Evolutionary conservation across 2,113 vertebrate genomes (phyloP).

Genomic region (Phrynocephalus versicolor): DNA sequence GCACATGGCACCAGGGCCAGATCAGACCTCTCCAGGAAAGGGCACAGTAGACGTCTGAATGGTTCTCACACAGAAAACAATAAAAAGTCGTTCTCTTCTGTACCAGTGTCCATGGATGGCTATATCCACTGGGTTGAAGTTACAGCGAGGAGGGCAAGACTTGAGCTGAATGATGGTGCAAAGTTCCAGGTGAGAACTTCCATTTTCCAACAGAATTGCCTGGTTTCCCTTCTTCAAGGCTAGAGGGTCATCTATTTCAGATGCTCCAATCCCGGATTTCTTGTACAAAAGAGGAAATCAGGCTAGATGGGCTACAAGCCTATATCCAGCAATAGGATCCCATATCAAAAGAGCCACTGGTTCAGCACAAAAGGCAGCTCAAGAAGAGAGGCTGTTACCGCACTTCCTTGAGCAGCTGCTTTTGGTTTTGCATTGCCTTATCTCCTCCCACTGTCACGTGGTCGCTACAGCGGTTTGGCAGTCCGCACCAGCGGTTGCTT

Average conservation of each 20-base stretch:
- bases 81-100: not conserved
- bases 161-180: not conserved
- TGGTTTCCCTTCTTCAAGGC: not conserved
- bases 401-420: no score
- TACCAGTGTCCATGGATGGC: not conserved
- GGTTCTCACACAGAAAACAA: not conserved
- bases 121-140: not conserved
- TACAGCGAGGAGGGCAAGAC: not conserved
- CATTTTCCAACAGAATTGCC: not conserved
- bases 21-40: no score
- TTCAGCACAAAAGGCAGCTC: not conserved
- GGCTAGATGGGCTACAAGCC: no score
- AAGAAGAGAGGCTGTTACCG: no score
- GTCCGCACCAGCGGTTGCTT: no score
- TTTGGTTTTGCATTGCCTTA: no score
- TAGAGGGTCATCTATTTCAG: not conserved
- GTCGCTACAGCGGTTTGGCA: no score
- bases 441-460: no score
- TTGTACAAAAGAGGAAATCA: not conserved
- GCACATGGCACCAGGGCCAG: no score
- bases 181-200: not conserved
- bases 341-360: not conserved
- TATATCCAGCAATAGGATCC: not conserved
- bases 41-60: no score
- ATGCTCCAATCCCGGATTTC: not conserved